Conservation (phyloP, 2,888 invertebrate genomes). For the Acanthopleura granulata region DNA sequence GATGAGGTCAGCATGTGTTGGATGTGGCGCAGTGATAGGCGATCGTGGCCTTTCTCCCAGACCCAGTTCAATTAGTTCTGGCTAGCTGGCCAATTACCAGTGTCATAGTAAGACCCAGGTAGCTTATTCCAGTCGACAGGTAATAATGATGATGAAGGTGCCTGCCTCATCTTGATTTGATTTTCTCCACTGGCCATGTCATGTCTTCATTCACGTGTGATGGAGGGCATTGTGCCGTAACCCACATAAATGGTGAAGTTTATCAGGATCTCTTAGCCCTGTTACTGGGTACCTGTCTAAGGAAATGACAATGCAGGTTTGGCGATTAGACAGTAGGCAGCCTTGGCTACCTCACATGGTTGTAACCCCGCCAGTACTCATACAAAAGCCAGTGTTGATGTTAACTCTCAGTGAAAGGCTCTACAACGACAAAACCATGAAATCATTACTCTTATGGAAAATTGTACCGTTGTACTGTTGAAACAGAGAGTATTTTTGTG, state of each 20-base stretch:
- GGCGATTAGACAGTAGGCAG: too few species aligned
- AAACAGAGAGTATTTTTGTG: too few species aligned
- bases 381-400: background rate
- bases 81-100: slow-evolving; percentile 12
- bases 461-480: too few species aligned
- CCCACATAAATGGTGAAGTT: too few species aligned
- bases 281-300: too few species aligned
- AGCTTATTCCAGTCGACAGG: slow-evolving; percentile 9
- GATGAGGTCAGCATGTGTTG: background rate
- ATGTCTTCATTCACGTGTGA: background rate
- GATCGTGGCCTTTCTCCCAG: background rate
- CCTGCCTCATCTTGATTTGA: background rate
- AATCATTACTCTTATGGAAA: too few species aligned
- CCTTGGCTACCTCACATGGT: background rate
- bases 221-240: too few species aligned
- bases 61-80: slow-evolving; percentile 4
- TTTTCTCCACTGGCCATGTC: slow-evolving; percentile 8
- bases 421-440: too few species aligned
- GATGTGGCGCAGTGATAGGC: background rate
- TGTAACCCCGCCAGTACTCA: background rate
- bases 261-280: too few species aligned
- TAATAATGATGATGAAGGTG: slow-evolving; percentile 1
- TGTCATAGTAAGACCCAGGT: slow-evolving; percentile 4
- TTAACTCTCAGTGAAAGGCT: too few species aligned
- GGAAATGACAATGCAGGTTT: too few species aligned